Conservation (phyloP, 2,888 invertebrate species). For the Ichneumoninae sp. region DNA sequence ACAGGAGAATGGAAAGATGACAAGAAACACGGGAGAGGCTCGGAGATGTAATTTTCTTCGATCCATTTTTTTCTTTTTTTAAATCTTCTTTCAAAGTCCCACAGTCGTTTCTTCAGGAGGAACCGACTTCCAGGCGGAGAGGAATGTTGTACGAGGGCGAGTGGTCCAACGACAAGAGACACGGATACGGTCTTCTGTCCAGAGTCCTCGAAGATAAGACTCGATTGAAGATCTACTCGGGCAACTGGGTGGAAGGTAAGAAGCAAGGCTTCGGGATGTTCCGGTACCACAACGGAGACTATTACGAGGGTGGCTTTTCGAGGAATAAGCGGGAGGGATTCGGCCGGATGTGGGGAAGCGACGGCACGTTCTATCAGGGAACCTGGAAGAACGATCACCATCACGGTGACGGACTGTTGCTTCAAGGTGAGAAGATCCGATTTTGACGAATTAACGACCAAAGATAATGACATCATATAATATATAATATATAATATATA, state of each 20-base stretch:
- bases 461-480: slow-evolving; percentile 11
- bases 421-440: slow-evolving; percentile 82
- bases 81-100: not conserved
- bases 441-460: slow-evolving; percentile 1
- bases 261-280: slow-evolving; percentile 86
- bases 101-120: slow-evolving; percentile 18
- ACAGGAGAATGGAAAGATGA: slow-evolving; percentile 88
- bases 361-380: slow-evolving; percentile 87
- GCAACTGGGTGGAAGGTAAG: slow-evolving; percentile 87
- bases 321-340: slow-evolving; percentile 85
- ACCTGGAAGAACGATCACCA: slow-evolving; percentile 85
- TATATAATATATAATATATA: not conserved
- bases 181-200: slow-evolving; percentile 86
- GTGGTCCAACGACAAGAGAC: slow-evolving; percentile 86
- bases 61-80: not conserved
- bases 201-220: slow-evolving; percentile 63
- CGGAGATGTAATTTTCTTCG: slow-evolving; percentile 65
- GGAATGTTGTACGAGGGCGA: slow-evolving; percentile 87
- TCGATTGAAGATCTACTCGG: slow-evolving; percentile 84
- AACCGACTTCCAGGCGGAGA: slow-evolving; percentile 54
- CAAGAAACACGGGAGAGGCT: slow-evolving; percentile 82
- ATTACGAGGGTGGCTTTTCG: slow-evolving; percentile 87
- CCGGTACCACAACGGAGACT: slow-evolving; percentile 86
- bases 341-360: slow-evolving; percentile 87
- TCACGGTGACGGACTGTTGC: slow-evolving; percentile 86